A percentile compares a stretch with the other conserved stretches of the same genome.
Conservation (phyloP, 2,113 vertebrate genomes). For the Rhea pennata region DNA sequence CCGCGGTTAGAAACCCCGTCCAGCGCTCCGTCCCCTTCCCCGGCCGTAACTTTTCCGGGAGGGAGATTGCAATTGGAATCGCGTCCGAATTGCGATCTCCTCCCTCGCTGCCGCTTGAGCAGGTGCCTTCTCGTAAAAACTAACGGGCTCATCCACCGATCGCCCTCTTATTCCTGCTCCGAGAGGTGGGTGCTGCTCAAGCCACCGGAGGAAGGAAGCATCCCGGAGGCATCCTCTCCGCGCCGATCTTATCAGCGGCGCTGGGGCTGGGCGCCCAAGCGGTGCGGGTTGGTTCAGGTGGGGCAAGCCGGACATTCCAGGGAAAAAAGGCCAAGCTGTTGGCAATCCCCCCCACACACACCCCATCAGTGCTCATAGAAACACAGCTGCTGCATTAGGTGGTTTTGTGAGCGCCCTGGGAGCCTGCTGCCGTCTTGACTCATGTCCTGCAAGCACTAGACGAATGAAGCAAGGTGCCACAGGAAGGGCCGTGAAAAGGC, state of each 20-base stretch:
- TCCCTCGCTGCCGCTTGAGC: not conserved
- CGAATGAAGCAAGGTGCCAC: not conserved
- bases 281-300: not conserved
- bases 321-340: not conserved
- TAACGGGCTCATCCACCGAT: too few species aligned
- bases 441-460: accelerated
- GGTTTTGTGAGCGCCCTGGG: not conserved
- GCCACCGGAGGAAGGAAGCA: not conserved
- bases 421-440: not conserved
- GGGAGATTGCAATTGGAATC: too few species aligned
- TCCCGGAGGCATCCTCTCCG: not conserved
- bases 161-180: too few species aligned
- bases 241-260: not conserved
- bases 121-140: too few species aligned
- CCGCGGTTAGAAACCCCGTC: not conserved
- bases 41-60: not conserved
- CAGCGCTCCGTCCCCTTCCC: not conserved
- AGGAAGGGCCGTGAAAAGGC: too few species aligned
- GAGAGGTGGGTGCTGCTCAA: not conserved
- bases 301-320: not conserved
- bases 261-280: not conserved
- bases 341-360: not conserved
- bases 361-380: not conserved
- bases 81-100: not conserved
- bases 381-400: not conserved